Evolutionary conservation across 1,140 invertebrate genomes (phyloP).

Genomic region (Macrosteles quadrilineatus): DNA sequence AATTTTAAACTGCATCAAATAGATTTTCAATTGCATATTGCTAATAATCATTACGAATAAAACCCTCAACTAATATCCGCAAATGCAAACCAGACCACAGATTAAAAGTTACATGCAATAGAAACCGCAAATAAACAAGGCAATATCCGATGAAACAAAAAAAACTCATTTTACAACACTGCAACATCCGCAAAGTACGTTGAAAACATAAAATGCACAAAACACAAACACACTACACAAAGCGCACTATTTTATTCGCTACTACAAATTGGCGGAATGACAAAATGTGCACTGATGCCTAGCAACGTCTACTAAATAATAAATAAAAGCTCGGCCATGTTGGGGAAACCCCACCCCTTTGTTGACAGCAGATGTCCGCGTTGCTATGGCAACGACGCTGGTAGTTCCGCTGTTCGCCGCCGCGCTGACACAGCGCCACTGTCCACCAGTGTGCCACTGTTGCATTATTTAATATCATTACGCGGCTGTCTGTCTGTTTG

Average conservation of each 20-base stretch:
- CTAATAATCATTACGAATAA: too few relatives aligned
- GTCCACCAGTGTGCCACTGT: background rate
- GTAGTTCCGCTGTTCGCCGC: background rate
- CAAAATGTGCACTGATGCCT: background rate
- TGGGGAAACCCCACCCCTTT: slow-evolving; percentile 3
- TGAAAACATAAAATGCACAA: background rate
- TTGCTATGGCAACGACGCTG: background rate
- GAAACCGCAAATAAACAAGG: too few relatives aligned
- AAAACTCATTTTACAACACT: too few relatives aligned
- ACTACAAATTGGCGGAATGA: background rate
- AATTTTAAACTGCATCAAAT: too few relatives aligned
- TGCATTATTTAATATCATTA: slow-evolving; percentile 10
- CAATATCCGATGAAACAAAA: too few relatives aligned
- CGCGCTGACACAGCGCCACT: background rate
- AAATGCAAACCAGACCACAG: too few relatives aligned
- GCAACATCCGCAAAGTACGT: too few relatives aligned
- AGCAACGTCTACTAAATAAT: background rate
- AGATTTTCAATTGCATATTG: too few relatives aligned
- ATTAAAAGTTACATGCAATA: too few relatives aligned
- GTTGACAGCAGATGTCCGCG: slow-evolving; percentile 1
- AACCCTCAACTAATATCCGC: too few relatives aligned
- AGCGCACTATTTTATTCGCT: slow-evolving; percentile 1
- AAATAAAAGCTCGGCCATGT: slow-evolving; percentile 13
- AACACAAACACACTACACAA: background rate
- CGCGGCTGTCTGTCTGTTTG: background rate